Base-by-base conservation (phyloP, 2,888 invertebrate genomes). In the Halictus ligatus region DNA sequence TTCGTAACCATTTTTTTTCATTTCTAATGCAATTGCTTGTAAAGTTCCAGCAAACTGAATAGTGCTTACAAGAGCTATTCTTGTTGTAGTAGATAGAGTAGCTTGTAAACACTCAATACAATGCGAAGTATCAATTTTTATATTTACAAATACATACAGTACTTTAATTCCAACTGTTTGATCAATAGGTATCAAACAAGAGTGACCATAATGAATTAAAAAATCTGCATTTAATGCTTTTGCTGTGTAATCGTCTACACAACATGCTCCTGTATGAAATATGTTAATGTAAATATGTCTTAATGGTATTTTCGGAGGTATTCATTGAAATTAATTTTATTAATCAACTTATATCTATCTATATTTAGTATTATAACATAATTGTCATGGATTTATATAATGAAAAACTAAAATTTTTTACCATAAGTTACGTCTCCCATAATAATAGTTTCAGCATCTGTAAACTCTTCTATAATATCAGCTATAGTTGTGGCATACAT, bases 361-460 rank as follows among this genome's bases (percentile, higher is more conserved):
- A 54, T 21, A 21, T 54, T 13, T 60, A 5, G 29, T 67, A 18
- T 15, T 15, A 29, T 64, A 60, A 18, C 18, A 29, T 8, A 18
- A 18, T 67, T 8, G 3, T 18, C 8, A 29, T 0, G 1, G 18
- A 12, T 40, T 71, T 13, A n/a, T n/a, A 71, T 71, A 12, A n/a
- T 43, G 21, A 43, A 43, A n/a, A n/a, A 43, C 1, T 3, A 5
- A 21, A 40, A 25, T 35, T 58, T 25, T 35, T 89, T 92, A 95
- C 95, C 99, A 94, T 99, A 99, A 0, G 99, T 99, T 25, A 99
- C 99, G 95, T 99, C 99, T 12, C 99, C 99, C 98, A 99, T 98
- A 87, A 99, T 99, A 75, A 99, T 97, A 0, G 98, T 98, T 92
- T 99, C 99, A 3, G 98, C 98, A 58, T 96, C 97, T 2, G 98